Conservation (phyloP, 2,797 vertebrate genomes). For the Neoniphon sammara region DNA sequence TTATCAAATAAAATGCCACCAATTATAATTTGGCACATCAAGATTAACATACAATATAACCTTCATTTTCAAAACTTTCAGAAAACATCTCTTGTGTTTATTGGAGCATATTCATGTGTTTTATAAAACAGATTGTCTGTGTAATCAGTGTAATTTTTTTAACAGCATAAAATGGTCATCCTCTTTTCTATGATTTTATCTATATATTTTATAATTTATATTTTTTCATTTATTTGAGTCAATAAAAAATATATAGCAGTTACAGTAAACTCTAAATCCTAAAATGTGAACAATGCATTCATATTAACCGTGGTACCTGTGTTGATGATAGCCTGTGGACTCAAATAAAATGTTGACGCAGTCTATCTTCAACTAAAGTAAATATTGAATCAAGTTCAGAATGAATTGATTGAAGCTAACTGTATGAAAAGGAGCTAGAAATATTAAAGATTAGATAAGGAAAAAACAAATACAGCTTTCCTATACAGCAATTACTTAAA, state of each 20-base stretch:
- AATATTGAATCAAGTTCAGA: conserved; percentile 32
- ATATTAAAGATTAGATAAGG: conserved; percentile 21
- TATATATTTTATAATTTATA: too few species aligned
- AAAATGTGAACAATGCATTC: neutral
- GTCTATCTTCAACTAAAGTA: conserved; percentile 18
- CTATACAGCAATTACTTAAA: conserved; percentile 1
- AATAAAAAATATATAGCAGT: too few species aligned
- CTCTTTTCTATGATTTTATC: too few species aligned
- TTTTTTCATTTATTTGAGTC: too few species aligned
- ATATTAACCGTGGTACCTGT: conserved; percentile 6
- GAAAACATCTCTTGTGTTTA: neutral
- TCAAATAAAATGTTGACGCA: conserved; percentile 11
- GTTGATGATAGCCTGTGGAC: neutral
- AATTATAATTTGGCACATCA: neutral
- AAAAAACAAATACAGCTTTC: conserved; percentile 10
- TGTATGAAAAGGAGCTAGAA: neutral
- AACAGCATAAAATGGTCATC: neutral
- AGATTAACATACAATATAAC: neutral
- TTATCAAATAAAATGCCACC: conserved; percentile 4
- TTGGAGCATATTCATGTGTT: neutral
- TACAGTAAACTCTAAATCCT: neutral
- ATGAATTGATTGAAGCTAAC: conserved; percentile 20
- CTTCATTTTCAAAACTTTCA: neutral
- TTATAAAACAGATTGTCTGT: too few species aligned
- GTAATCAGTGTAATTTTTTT: neutral